Evolutionary conservation across 2,888 invertebrate species (phyloP).

Genomic region (Tenthredo scrophulariae): DNA sequence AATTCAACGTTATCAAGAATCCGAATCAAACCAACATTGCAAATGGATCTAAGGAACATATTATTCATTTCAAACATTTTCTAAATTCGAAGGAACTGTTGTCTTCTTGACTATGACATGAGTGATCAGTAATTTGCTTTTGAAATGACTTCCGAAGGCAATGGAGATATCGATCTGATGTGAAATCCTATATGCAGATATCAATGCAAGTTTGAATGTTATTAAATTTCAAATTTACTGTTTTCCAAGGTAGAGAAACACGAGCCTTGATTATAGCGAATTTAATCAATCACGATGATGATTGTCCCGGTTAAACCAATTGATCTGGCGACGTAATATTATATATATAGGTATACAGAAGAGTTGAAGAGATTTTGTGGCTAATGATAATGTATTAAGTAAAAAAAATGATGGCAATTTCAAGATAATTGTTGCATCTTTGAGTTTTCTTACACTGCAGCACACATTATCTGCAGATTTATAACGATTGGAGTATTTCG

Average conservation of each 20-base stretch:
- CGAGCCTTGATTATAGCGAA: background rate
- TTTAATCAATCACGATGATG: background rate
- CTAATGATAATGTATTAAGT: background rate
- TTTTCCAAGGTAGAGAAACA: background rate
- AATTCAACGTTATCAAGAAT: background rate
- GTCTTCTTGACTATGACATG: background rate
- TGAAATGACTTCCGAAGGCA: background rate
- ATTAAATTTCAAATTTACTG: background rate
- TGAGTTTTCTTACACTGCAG: background rate
- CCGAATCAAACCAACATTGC: background rate
- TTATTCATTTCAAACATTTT: background rate
- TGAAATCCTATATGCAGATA: background rate
- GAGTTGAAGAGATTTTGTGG: conserved; percentile 1
- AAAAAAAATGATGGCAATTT: conserved; percentile 3
- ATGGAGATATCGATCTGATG: background rate
- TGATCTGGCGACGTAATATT: conserved; percentile 15
- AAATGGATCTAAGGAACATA: background rate
- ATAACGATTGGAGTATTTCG: conserved; percentile 36
- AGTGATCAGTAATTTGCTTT: background rate
- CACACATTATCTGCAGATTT: conserved; percentile 15
- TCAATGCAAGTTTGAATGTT: background rate
- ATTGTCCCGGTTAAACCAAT: background rate
- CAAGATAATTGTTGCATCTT: background rate
- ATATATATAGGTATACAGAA: background rate
- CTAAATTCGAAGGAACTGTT: background rate